Evolutionary conservation across 1,140 invertebrate genomes (phyloP), one percentile per base, ranked within the genome.

Genomic region (Drosophila ohnishii): DNA sequence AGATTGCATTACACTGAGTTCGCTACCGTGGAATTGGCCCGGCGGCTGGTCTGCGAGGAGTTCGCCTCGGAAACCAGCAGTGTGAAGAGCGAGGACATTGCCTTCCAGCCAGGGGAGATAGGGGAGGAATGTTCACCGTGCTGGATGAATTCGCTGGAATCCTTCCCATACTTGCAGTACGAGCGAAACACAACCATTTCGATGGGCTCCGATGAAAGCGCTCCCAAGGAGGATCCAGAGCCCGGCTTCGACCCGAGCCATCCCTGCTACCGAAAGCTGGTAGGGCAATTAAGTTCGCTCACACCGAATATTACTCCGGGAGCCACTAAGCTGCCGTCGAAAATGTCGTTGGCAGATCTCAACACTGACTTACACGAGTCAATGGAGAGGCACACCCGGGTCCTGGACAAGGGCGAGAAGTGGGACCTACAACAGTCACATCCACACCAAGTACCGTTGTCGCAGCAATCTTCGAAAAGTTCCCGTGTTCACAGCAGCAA

Each of bases 1-100:
- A 58, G 32, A n/a, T 2, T 44, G 39, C 75, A 78, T 39, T 73
- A 78, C 22, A 60, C 16, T 9, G 76, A 78, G 30, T 78, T 61
- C 14, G 2, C 30, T 0, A 44, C 75, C 0, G 76, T 78, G 2
- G 35, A 34, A 1, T n/a, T 73, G 51, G 76, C 76, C 30, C 30
- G 75, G 2, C 67, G 56, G 0, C 61, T 78, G 6, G 65, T 78
- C 22, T 22, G 14, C 10, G 55, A 73, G 9, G 75, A 78, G 32
- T 73, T 71, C 16, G 34, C 13, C 37, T 30, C 19, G 2, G 32
- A 7, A 0, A 22, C 28, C 11, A 57, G 44, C 22, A 35, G 30
- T 16, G 5, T 40, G 11, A 34, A 11, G 2, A 58, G 65, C 65
- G 67, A 48, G 2, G 30, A 59, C 0, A 16, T n/a, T 3, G 19